phyloP scores from a whole-genome alignment of 2,113 vertebrate species.

The Gallinago jamesoni region DNA sequence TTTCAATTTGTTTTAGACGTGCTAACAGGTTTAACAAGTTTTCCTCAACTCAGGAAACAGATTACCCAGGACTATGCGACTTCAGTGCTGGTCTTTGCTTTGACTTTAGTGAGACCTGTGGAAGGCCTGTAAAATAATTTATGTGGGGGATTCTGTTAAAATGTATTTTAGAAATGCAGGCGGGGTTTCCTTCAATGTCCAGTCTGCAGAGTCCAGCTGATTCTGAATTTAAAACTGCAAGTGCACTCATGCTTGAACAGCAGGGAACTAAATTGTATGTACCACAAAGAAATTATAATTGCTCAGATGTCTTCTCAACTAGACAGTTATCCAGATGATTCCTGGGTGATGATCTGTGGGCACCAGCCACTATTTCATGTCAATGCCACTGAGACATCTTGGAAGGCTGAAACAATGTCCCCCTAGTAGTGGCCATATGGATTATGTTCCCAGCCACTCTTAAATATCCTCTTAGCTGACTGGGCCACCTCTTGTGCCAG shows the following conservation, averaged over 20 bases:
- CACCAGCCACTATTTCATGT: neutral
- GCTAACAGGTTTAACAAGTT: neutral
- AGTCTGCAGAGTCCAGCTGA: neutral
- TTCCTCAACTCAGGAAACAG: neutral
- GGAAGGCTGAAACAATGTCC: neutral
- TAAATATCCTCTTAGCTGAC: conserved; percentile 52
- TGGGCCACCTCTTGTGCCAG: conserved; percentile 31
- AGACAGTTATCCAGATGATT: neutral
- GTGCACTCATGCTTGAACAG: neutral
- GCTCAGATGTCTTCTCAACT: neutral
- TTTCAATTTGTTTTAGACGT: neutral
- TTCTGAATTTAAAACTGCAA: neutral
- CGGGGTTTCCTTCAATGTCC: neutral
- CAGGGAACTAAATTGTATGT: neutral
- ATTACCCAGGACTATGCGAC: neutral
- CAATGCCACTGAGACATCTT: neutral
- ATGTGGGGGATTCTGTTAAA: neutral
- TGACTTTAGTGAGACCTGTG: neutral
- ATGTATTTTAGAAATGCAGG: neutral
- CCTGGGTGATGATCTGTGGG: neutral
- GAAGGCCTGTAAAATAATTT: neutral
- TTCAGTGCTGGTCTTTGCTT: neutral
- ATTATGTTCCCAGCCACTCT: neutral
- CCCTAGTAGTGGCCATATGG: neutral
- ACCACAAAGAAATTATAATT: neutral